phyloP scores from a whole-genome alignment of 2,797 vertebrate genomes.

The Catharus ustulatus region DNA sequence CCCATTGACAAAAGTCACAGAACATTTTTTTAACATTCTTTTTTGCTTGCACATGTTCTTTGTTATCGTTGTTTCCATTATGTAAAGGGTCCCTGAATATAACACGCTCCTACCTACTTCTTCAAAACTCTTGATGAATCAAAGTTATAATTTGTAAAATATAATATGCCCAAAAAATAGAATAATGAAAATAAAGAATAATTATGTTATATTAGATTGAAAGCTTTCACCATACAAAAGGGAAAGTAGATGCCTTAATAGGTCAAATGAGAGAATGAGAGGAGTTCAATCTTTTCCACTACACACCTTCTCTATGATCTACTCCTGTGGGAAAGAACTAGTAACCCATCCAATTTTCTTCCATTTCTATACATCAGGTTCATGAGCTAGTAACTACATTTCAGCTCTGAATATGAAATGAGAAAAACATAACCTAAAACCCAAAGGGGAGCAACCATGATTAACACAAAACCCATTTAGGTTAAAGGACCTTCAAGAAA shows the following conservation, averaged over 20 bases:
- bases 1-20: background rate
- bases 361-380: background rate
- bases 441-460: background rate
- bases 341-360: background rate
- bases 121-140: background rate
- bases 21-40: background rate
- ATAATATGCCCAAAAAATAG: background rate
- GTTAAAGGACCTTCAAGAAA: background rate
- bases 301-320: background rate
- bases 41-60: background rate
- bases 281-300: background rate
- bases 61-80: background rate
- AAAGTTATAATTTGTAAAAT: background rate
- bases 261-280: background rate
- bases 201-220: background rate
- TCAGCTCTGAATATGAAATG: background rate
- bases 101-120: background rate
- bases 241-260: background rate
- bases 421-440: background rate
- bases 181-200: background rate
- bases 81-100: background rate
- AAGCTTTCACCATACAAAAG: background rate
- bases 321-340: background rate
- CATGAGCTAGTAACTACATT: background rate
- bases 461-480: background rate